phyloP scores from a whole-genome alignment of 2,113 vertebrate species.

The Saccopteryx leptura region DNA sequence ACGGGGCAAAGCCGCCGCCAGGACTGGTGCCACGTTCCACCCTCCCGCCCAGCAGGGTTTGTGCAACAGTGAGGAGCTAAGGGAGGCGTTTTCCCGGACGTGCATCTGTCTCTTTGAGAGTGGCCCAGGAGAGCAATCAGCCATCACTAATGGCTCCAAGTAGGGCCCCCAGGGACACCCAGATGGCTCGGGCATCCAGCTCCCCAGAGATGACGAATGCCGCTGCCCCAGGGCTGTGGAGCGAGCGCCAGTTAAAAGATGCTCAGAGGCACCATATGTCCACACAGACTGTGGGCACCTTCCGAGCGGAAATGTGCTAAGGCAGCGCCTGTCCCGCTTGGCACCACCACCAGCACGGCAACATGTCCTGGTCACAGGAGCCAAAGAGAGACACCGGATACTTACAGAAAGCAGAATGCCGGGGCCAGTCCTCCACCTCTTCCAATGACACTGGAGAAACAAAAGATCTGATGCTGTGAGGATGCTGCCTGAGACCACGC shows the following conservation, averaged over 20 bases:
- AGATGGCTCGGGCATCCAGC: constrained; percentile 24
- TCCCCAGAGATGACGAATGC: constrained; percentile 61
- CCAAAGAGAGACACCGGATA: not conserved
- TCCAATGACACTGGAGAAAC: not conserved
- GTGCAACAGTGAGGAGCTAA: constrained; percentile 31
- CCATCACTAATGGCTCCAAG: constrained; percentile 72
- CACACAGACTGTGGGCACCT: constrained; percentile 53
- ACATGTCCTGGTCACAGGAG: constrained; percentile 13
- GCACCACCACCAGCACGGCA: constrained; percentile 50
- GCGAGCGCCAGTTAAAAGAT: constrained; percentile 5
- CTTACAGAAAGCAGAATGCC: not conserved
- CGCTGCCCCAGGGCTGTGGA: not conserved
- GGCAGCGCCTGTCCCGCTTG: constrained; percentile 32
- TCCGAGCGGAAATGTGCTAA: constrained; percentile 6
- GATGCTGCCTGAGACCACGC: not conserved
- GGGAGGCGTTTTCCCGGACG: not conserved
- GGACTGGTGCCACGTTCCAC: not conserved
- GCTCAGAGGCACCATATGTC: constrained; percentile 55
- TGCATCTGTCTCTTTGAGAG: constrained; percentile 54
- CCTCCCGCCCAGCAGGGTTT: constrained; percentile 33
- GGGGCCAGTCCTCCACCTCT: not conserved
- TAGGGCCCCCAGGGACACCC: not conserved
- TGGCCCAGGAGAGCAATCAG: constrained; percentile 26
- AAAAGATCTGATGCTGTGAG: not conserved
- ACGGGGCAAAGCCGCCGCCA: not conserved